Evolutionary conservation across 2,888 invertebrate genomes (phyloP).

Genomic region (Choristoneura rosaceana): DNA sequence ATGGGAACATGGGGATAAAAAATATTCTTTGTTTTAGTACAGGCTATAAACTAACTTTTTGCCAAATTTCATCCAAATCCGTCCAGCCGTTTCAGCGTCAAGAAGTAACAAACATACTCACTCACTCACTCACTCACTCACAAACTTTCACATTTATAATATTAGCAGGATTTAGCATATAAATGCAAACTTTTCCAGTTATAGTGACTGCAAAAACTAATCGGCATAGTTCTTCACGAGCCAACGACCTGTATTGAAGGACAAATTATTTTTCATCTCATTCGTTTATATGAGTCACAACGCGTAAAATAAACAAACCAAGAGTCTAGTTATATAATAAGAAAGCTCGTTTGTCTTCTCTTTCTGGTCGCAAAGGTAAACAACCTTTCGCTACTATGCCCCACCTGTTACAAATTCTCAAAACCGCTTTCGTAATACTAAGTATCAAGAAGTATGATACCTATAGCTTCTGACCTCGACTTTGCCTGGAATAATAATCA

Average conservation of each 20-base stretch:
- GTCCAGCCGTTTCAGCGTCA: too few relatives aligned
- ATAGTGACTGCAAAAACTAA: not conserved
- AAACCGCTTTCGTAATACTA: not conserved
- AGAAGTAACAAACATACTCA: too few relatives aligned
- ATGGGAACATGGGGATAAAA: too few relatives aligned
- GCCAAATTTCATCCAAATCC: too few relatives aligned
- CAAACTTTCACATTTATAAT: too few relatives aligned
- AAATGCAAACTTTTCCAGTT: not conserved
- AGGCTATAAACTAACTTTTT: too few relatives aligned
- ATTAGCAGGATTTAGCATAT: not conserved
- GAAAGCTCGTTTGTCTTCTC: slow-evolving; percentile 32
- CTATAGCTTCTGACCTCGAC: too few relatives aligned
- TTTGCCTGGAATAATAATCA: too few relatives aligned
- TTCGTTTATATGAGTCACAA: slow-evolving; percentile 10
- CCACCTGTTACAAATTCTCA: not conserved
- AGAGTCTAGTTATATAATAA: slow-evolving; percentile 27
- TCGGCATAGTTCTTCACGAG: not conserved
- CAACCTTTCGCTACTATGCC: slow-evolving; percentile 1
- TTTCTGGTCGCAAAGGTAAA: slow-evolving; percentile 15
- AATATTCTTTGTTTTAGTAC: too few relatives aligned
- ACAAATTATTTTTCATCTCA: slow-evolving; percentile 18
- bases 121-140: too few relatives aligned
- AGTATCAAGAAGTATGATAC: too few relatives aligned
- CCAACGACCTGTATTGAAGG: slow-evolving; percentile 1
- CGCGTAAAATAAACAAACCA: slow-evolving; percentile 5